Evolutionary conservation across 2,888 invertebrate species (phyloP), one percentile per base, ranked within the genome.

Genomic region (Calliphora vomitoria): DNA sequence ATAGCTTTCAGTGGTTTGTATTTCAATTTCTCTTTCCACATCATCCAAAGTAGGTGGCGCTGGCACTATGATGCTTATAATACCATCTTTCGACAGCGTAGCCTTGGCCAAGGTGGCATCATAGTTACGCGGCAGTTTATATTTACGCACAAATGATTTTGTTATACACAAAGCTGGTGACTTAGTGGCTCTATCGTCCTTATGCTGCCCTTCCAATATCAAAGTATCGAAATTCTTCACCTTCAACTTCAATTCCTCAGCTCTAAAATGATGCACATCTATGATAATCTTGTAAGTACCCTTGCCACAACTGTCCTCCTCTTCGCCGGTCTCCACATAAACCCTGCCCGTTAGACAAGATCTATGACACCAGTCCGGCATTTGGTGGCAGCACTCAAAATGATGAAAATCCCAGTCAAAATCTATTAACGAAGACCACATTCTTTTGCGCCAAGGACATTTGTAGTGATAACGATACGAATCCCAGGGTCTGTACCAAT

Each of bases 241-340:
- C 89, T 92, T 93, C 8, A 93, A 89, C 1, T 90, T 89, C 44
- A 93, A 89, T 88, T 93, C 93, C 55, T 91, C 89, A 35, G 89
- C 90, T 76, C 91, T 91, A 60, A 93, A 93, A 84, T 93, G 92
- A 82, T 92, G 92, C 58, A 92, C 92, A 89, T 93, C 93, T 47
- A 93, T 89, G 38, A 93, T 89, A 60, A 93, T 92, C 79, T 91
- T 92, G 82, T 92, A 93, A 8, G 92, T 92, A 76, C 93, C 92
- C 20, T 92, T 91, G 4, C 93, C 88, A 78, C 82, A 87, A 31
- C 86, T 89, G 10, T 92, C 91, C 15, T 91, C 90, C 68, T 92
- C 92, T 0, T 90, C 90, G 53, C 92, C 92, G 8, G 90, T 90
- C 86, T 93, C 93, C 3, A 93, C 90, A 47, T 90, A 90, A 35